A percentile compares a stretch with the other conserved stretches of the same genome.
Evolutionary conservation across 2,888 invertebrate species (phyloP).

Genomic region (Microplitis deprimator): DNA sequence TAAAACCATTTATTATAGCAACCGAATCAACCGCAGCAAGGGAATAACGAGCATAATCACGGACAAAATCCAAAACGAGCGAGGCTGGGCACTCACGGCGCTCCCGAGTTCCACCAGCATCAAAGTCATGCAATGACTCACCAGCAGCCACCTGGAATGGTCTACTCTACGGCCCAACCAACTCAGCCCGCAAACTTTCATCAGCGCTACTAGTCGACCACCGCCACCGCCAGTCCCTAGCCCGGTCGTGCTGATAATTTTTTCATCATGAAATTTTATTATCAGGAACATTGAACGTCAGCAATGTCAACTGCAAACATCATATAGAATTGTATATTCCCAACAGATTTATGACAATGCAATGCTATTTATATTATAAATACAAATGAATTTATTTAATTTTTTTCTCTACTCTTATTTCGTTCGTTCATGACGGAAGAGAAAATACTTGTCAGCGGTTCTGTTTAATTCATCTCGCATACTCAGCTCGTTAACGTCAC

Average conservation of each 20-base stretch:
- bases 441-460: not conserved
- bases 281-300: not conserved
- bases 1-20: conserved; percentile 54
- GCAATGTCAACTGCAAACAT: not conserved
- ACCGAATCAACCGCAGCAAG: conserved; percentile 71
- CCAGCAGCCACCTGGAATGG: conserved; percentile 69
- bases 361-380: conserved; percentile 57
- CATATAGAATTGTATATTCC: conserved; percentile 54
- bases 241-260: conserved; percentile 10
- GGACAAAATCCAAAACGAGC: conserved; percentile 78
- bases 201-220: conserved; percentile 64
- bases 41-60: conserved; percentile 72
- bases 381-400: not conserved
- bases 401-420: not conserved
- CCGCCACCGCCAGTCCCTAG: not conserved
- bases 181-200: conserved; percentile 69
- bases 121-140: conserved; percentile 69
- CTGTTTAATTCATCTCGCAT: not conserved
- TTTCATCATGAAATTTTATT: conserved; percentile 19
- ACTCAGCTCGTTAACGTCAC: not conserved
- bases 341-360: conserved; percentile 53
- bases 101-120: conserved; percentile 70
- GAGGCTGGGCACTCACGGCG: conserved; percentile 75
- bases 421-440: not conserved
- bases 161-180: conserved; percentile 69